Percentiles rank a stretch among this genome's conserved stretches.
These are phyloP conservation scores for Cairina moschata DNA, from an alignment of 2,113 vertebrate species.

Conservation along the genomic window DNA sequence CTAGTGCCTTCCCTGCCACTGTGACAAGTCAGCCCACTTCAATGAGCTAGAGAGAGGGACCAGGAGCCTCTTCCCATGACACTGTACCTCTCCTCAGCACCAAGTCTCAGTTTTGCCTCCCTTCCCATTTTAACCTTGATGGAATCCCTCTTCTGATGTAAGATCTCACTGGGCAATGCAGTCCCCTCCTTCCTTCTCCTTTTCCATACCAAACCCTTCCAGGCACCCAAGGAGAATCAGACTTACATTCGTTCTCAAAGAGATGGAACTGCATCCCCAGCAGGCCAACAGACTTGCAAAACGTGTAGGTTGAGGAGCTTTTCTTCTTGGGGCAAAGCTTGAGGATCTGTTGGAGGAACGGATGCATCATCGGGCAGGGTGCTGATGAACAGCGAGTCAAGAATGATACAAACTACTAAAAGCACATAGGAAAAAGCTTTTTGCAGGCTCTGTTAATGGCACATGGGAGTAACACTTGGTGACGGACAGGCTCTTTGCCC, in stretches of 20 bases:
- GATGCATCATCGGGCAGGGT: neutral
- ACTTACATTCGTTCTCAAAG: constrained; percentile 97
- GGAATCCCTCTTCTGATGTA: neutral
- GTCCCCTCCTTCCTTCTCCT: neutral
- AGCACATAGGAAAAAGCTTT: neutral
- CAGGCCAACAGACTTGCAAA: constrained; percentile 94
- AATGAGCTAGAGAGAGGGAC: neutral
- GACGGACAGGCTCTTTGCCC: neutral
- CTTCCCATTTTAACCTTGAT: neutral
- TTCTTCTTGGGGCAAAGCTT: constrained; percentile 99
- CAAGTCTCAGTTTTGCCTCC: neutral
- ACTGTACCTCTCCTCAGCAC: neutral
- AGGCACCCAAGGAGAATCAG: neutral
- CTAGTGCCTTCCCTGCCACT: neutral
- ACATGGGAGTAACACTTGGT: neutral
- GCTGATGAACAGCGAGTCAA: neutral
- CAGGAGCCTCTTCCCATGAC: neutral
- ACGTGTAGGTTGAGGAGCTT: constrained; percentile 94
- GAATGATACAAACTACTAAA: neutral
- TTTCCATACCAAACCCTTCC: neutral
- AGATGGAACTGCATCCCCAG: constrained; percentile 97
- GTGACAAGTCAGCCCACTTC: neutral
- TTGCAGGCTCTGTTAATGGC: neutral
- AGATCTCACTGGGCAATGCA: neutral
- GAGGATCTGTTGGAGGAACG: constrained; percentile 84